Conservation (phyloP, 2,797 vertebrate genomes). For the Petrocephalus schoutedeni region DNA sequence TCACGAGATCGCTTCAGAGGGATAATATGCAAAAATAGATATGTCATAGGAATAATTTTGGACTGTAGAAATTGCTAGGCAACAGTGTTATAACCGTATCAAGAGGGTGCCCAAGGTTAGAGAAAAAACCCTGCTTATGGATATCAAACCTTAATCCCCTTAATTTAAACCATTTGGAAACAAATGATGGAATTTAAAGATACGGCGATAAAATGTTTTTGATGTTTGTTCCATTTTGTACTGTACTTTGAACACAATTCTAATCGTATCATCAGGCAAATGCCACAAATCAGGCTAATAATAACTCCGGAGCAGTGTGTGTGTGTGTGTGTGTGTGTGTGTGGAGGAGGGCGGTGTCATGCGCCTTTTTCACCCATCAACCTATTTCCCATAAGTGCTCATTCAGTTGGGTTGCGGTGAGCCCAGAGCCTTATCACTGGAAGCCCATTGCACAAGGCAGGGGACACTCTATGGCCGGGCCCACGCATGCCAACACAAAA, state of each 20-base stretch:
- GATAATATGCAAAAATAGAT: conserved; percentile 10
- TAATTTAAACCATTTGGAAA: conserved; percentile 2
- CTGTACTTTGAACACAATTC: background rate
- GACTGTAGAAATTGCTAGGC: background rate
- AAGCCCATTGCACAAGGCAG: background rate
- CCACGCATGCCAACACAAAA: background rate
- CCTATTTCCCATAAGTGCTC: background rate
- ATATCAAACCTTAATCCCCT: background rate
- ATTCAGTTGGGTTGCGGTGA: background rate
- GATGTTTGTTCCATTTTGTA: background rate
- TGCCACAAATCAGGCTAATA: background rate
- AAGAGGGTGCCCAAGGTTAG: background rate
- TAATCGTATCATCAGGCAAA: background rate
- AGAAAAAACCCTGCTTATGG: background rate
- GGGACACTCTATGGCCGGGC: background rate
- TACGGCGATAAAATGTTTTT: background rate
- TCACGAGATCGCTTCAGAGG: background rate
- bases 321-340: background rate
- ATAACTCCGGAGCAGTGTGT: background rate
- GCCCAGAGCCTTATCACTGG: background rate
- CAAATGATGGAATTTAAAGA: background rate
- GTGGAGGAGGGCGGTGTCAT: background rate
- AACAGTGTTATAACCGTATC: background rate
- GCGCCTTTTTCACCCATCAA: background rate
- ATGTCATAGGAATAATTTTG: background rate